These are phyloP conservation scores for Cantharis flavilabris DNA, from an alignment of 2,888 invertebrate species.

Conservation along the genomic window DNA sequence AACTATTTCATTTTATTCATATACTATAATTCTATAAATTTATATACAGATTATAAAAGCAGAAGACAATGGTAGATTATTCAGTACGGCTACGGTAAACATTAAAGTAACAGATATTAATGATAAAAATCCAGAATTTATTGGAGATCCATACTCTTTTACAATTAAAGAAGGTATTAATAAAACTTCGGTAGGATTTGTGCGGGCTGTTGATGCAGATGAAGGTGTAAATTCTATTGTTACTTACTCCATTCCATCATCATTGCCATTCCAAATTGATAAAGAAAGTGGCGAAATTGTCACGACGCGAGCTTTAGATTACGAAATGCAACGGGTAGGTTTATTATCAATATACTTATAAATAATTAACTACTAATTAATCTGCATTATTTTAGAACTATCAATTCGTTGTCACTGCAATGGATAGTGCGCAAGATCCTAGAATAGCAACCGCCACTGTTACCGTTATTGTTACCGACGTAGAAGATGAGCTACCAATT, in stretches of 20 bases:
- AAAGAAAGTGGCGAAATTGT: constrained; percentile 78
- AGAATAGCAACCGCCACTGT: constrained; percentile 87
- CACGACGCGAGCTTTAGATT: constrained; percentile 77
- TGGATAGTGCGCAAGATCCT: constrained; percentile 84
- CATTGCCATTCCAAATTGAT: constrained; percentile 80
- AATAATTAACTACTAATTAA: background rate
- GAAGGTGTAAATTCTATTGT: constrained; percentile 84
- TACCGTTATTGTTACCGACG: constrained; percentile 77
- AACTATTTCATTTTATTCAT: background rate
- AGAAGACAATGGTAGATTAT: constrained; percentile 82
- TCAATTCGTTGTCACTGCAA: constrained; percentile 85
- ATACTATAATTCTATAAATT: background rate
- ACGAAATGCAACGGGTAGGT: constrained; percentile 75
- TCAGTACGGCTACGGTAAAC: constrained; percentile 82
- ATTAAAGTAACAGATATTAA: constrained; percentile 90
- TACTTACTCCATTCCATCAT: constrained; percentile 77
- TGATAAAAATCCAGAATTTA: constrained; percentile 89
- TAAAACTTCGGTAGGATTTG: constrained; percentile 71
- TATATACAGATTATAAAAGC: constrained; percentile 73
- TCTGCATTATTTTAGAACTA: constrained; percentile 62
- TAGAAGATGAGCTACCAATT: constrained; percentile 81
- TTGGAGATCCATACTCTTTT: constrained; percentile 79
- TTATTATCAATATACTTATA: background rate
- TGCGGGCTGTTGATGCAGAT: constrained; percentile 84
- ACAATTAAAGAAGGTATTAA: constrained; percentile 75